Evolutionary conservation across 2,113 vertebrate species (phyloP).

Genomic region (Propithecus coquereli): DNA sequence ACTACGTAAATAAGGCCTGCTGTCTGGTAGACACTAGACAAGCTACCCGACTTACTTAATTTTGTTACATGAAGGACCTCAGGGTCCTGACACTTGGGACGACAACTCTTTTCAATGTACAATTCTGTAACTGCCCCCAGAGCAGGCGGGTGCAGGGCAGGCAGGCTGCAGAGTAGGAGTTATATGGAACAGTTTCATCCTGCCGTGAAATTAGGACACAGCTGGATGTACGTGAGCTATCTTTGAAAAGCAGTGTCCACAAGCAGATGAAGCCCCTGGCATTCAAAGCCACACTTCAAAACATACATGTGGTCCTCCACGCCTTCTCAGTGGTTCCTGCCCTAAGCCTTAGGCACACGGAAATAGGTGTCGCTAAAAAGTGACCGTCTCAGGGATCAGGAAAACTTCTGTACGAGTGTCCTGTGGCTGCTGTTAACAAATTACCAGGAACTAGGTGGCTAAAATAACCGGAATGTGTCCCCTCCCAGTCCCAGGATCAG

Average conservation of each 20-base stretch:
- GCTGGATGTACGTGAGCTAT: no score
- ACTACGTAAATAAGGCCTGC: not conserved
- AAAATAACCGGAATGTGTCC: not conserved
- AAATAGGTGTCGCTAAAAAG: not conserved
- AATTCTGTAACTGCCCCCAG: not conserved
- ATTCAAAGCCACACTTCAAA: not conserved
- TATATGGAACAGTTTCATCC: not conserved
- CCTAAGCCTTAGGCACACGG: not conserved
- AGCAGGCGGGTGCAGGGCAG: not conserved
- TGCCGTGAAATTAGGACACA: not conserved
- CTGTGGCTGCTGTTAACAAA: accelerated
- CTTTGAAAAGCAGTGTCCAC: not conserved
- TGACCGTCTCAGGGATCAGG: not conserved
- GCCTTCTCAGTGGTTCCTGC: not conserved
- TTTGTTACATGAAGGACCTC: not conserved
- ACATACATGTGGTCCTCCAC: not conserved
- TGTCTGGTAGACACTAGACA: not conserved
- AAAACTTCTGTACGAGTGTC: not conserved
- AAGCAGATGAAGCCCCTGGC: not conserved
- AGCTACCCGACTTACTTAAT: no score
- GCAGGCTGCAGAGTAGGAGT: not conserved
- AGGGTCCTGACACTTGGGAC: not conserved
- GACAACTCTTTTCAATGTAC: no score
- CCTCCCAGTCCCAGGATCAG: not conserved
- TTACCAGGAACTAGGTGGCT: accelerated